Percentiles rank a stretch among this genome's conserved stretches.
Evolutionary conservation across 2,113 vertebrate genomes (phyloP).

Genomic region (Myrmophylax atrothorax): DNA sequence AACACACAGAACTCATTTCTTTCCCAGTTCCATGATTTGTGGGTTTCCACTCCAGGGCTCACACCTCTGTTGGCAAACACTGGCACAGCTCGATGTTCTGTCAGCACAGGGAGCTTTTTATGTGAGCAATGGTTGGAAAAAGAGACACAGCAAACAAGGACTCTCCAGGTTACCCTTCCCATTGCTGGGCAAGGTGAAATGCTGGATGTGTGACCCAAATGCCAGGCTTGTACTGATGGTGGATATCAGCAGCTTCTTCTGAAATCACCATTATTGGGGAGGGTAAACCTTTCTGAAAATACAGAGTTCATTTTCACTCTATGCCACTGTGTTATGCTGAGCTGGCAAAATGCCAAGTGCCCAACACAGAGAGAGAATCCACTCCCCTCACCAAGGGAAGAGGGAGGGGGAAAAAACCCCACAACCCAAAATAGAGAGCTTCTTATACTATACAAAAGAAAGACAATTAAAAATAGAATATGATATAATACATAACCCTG

Average conservation of each 20-base stretch:
- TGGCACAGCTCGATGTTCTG: neutral
- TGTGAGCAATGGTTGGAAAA: neutral
- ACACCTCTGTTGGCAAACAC: neutral
- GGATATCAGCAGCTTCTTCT: neutral
- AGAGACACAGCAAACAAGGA: neutral
- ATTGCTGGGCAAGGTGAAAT: neutral
- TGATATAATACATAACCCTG: too few relatives aligned
- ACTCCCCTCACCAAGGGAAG: too few relatives aligned
- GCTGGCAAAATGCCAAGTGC: too few relatives aligned
- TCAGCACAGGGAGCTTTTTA: neutral
- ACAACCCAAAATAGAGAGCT: too few relatives aligned
- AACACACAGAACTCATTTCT: neutral
- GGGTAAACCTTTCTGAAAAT: neutral
- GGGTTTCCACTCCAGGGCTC: neutral
- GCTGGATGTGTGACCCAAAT: neutral
- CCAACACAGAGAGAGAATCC: too few relatives aligned
- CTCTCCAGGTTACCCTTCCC: neutral
- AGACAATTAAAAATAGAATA: too few relatives aligned
- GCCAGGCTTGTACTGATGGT: neutral
- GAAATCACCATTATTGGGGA: neutral
- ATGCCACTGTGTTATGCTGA: too few relatives aligned
- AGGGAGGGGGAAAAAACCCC: too few relatives aligned
- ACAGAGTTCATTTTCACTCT: neutral
- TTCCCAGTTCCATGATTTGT: neutral
- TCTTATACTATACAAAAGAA: too few relatives aligned